Evolutionary conservation across 2,797 vertebrate genomes (phyloP).

Genomic region (Propithecus deckenii): DNA sequence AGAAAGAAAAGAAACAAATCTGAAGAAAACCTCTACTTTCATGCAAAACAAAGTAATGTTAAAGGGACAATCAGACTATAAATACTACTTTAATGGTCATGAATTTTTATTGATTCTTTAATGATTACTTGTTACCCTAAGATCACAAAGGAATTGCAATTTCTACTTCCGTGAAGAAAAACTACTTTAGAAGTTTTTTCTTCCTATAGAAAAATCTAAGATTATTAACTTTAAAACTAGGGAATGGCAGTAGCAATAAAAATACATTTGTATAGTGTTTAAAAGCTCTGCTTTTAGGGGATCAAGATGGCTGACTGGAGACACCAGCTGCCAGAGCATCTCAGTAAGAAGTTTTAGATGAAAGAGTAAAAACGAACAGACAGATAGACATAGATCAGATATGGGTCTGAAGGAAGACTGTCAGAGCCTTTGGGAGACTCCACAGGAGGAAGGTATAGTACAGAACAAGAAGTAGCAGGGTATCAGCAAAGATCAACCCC

Average conservation of each 20-base stretch:
- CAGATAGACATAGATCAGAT: too few species aligned
- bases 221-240: constrained; percentile 20
- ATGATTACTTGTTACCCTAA: neutral
- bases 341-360: too few species aligned
- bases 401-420: too few species aligned
- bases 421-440: too few species aligned
- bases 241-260: neutral
- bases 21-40: neutral
- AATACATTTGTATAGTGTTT: neutral
- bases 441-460: too few species aligned
- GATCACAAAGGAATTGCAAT: neutral
- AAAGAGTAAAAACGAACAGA: too few species aligned
- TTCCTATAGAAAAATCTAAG: neutral
- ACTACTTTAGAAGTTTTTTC: neutral
- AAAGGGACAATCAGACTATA: neutral
- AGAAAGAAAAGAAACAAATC: neutral
- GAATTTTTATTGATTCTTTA: neutral
- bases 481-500: too few species aligned
- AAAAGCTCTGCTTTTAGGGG: neutral
- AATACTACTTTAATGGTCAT: neutral
- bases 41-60: neutral
- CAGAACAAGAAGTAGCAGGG: too few species aligned
- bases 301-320: too few species aligned
- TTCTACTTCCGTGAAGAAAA: constrained; percentile 21
- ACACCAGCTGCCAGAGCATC: too few species aligned